phyloP scores from a whole-genome alignment of 2,888 invertebrate genomes.

The Deilephila elpenor region DNA sequence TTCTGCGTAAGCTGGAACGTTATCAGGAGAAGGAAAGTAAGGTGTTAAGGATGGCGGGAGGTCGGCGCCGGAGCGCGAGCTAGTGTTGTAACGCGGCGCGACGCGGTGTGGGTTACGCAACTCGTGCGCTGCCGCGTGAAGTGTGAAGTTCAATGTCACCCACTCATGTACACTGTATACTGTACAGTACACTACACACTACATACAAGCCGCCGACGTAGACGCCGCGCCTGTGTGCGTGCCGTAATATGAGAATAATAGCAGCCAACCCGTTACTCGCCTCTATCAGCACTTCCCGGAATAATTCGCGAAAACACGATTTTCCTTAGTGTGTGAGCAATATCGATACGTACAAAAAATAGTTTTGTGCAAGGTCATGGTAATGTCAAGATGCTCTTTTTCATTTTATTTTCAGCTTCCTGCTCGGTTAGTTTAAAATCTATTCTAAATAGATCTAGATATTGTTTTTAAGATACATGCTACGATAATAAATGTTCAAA shows the following conservation, averaged over 20 bases:
- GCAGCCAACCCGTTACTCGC: constrained; percentile 79
- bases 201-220: constrained; percentile 51
- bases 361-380: constrained; percentile 76
- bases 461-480: constrained; percentile 5
- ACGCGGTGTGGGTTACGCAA: constrained; percentile 70
- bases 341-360: constrained; percentile 55
- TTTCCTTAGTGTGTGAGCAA: constrained; percentile 64
- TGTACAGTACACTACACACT: neutral
- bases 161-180: constrained; percentile 56
- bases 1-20: constrained; percentile 38
- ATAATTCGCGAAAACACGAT: constrained; percentile 76
- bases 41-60: constrained; percentile 29
- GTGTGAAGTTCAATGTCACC: constrained; percentile 84
- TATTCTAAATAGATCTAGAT: neutral
- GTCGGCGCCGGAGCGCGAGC: constrained; percentile 34
- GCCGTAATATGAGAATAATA: constrained; percentile 73
- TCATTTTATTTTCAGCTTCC: constrained; percentile 15
- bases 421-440: neutral
- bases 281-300: constrained; percentile 79
- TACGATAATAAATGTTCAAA: neutral
- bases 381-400: constrained; percentile 57
- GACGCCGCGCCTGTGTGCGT: constrained; percentile 51
- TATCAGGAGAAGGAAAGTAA: too few species aligned
- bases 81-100: constrained; percentile 32
- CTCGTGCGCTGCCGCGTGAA: constrained; percentile 78